Percentiles rank a stretch among this genome's conserved stretches.
phyloP scores from a whole-genome alignment of 1,140 invertebrate genomes.

The Cryptotermes secundus region DNA sequence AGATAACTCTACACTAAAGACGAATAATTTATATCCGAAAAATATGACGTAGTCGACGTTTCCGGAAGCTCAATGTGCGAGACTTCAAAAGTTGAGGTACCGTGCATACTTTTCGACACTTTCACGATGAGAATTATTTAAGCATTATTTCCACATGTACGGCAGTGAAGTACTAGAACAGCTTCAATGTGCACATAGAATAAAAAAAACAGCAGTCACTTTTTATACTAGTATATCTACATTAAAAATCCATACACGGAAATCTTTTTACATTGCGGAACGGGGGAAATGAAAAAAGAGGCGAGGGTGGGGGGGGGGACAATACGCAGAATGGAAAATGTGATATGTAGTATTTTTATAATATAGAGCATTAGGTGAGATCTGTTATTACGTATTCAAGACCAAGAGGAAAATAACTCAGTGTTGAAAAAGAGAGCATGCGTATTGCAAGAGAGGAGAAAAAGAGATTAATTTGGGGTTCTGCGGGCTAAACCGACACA shows the following conservation, averaged over 20 bases:
- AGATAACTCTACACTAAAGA: no score
- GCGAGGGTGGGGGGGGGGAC: no score
- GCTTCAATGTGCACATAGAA: neutral
- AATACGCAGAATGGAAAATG: neutral
- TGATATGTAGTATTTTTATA: neutral
- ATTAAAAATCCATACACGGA: neutral
- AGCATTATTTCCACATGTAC: neutral
- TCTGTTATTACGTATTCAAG: conserved; percentile 17
- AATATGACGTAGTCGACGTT: no score
- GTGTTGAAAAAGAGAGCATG: neutral
- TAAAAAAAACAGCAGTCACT: neutral
- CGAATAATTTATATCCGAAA: no score
- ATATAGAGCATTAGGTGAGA: neutral
- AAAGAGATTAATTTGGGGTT: neutral
- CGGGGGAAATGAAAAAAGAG: neutral
- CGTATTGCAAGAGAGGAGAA: neutral
- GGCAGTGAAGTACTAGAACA: neutral
- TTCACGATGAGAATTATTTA: neutral
- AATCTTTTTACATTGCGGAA: neutral
- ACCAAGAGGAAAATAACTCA: conserved; percentile 13
- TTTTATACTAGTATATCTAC: neutral
- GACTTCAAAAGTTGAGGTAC: no score
- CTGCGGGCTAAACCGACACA: neutral
- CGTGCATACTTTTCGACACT: neutral
- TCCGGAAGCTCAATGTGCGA: no score